A percentile compares a stretch with the other conserved stretches of the same genome.
Conservation (phyloP, 35 echinoderm and acorn worm species). For the Heliocidaris tuberculata region DNA sequence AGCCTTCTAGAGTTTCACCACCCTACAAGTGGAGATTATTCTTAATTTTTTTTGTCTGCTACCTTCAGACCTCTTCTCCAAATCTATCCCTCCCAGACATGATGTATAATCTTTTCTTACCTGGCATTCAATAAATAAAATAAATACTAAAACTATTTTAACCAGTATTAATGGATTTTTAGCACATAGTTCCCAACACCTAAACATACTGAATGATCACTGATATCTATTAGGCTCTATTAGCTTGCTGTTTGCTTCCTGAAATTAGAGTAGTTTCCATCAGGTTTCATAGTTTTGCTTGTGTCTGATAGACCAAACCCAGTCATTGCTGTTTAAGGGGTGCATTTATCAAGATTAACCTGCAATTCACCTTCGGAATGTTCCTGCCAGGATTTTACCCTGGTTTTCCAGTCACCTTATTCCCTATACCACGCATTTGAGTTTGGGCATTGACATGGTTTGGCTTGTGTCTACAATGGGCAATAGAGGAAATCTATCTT, state of each 20-base stretch:
- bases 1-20: no score
- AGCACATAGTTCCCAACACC: no score
- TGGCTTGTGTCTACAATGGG: neutral
- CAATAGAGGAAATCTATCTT: neutral
- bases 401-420: neutral
- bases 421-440: neutral
- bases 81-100: no score
- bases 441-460: neutral
- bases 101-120: neutral
- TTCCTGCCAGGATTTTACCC: neutral
- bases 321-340: neutral
- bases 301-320: neutral
- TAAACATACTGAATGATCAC: no score
- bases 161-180: no score
- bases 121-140: no score
- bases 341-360: constrained; percentile 1
- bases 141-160: no score
- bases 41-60: no score
- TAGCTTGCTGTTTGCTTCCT: no score
- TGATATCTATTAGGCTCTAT: no score
- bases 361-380: neutral
- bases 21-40: no score
- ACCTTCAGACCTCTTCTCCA: no score
- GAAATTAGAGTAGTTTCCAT: neutral
- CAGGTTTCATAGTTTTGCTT: neutral